Evolutionary conservation across 2,797 vertebrate genomes (phyloP).

Genomic region (Melanogrammus aeglefinus): DNA sequence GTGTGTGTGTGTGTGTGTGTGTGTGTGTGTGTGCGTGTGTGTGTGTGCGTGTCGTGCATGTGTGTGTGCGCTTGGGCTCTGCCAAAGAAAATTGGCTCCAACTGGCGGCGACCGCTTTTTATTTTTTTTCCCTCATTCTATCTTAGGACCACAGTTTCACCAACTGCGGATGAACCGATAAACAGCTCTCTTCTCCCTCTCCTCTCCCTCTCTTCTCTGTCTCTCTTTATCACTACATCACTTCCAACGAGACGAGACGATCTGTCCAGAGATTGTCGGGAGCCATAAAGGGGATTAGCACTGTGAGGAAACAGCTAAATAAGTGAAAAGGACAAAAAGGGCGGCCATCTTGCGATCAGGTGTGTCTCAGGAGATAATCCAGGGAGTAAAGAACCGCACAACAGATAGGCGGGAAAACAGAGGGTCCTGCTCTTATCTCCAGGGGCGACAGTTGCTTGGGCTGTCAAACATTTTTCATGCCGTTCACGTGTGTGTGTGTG

Average conservation of each 20-base stretch:
- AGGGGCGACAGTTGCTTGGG: too few relatives aligned
- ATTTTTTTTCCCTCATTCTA: neutral
- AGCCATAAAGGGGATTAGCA: neutral
- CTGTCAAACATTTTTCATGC: too few relatives aligned
- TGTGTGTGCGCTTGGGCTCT: conserved; percentile 12
- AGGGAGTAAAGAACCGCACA: neutral
- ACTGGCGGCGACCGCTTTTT: neutral
- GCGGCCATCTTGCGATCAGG: neutral
- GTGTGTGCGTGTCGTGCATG: neutral
- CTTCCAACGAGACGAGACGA: neutral
- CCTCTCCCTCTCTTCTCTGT: neutral
- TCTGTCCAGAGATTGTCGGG: conserved; percentile 19
- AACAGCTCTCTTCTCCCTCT: neutral
- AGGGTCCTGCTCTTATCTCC: neutral
- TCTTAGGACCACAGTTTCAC: neutral
- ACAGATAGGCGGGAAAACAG: neutral
- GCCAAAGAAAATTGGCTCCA: conserved; percentile 36
- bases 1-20: neutral
- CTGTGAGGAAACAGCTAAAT: neutral
- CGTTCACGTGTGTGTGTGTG: too few relatives aligned
- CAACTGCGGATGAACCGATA: neutral
- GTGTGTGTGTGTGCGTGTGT: conserved; percentile 2
- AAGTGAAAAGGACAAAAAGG: neutral
- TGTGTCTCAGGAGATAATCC: neutral
- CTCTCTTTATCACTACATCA: neutral